Base-by-base conservation (phyloP, 1,140 invertebrate species). In the Leptoteleia sp. region DNA sequence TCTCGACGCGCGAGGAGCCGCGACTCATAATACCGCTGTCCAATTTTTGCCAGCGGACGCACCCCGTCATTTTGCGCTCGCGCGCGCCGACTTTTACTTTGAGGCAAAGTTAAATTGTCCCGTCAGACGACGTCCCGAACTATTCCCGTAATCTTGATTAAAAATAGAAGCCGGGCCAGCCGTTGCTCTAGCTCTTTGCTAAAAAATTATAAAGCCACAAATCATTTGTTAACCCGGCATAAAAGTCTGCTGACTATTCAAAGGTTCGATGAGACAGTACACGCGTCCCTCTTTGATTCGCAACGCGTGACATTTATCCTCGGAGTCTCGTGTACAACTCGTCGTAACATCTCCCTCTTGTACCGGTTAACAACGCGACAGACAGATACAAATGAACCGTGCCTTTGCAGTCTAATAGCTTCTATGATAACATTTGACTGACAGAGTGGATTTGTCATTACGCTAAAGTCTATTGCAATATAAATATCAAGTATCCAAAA, bases 321-420 rank as follows among this genome's bases (percentile, higher is more conserved):
- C 27, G 19, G 57, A 40, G 54, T 68, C 42, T 68, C 70, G 27
- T 62, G 68, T 80, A 71, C 55, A 57, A 65, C 50, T 75, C 29
- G 50, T 64, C 17, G 54, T 35, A 76, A 52, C 65, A 55, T 67
- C 68, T 72, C 37, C 54, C 67, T 57, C 55, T 54, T 43, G 73
- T 82, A 76, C 78, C 79, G 81, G 83, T 83, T 82, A 85, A 83
- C 79, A 38, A 76, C 61, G 27, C 19, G 59, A 71, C 67, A 59
- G 82, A 80, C 83, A 73, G 71, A 75, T 81, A 82, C 80, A 83
- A 84, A 83, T 61, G 33, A 43, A 70, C 11, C 15, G 27, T 62
- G 33, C 42, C 42, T 57, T 72, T 38, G 62, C 35, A 47, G 43
- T 38, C 57, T 71, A 47, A 65, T 62, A 43, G 37, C 40, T 52